These are phyloP conservation scores for Crypturellus tataupa DNA, from an alignment of 2,797 vertebrate genomes.

Conservation along the genomic window DNA sequence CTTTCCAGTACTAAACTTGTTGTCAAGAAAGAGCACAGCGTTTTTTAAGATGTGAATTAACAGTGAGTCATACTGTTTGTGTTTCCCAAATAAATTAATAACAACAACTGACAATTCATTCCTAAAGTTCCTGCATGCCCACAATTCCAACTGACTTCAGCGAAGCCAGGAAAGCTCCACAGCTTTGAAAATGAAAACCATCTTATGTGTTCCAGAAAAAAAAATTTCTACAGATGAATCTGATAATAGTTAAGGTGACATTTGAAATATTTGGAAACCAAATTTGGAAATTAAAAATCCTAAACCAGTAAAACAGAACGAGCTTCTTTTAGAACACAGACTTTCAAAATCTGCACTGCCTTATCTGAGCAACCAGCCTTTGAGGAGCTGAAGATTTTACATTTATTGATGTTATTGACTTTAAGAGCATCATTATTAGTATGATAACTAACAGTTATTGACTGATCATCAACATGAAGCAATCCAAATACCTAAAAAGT, in stretches of 20 bases:
- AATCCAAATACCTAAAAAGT: not conserved
- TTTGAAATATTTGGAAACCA: not conserved
- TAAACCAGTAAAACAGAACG: not conserved
- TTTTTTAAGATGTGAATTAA: conserved; percentile 59
- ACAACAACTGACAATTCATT: conserved; percentile 71
- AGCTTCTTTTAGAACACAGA: not conserved
- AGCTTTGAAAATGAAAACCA: conserved; percentile 19
- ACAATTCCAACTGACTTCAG: conserved; percentile 5
- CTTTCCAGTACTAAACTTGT: conserved; percentile 15
- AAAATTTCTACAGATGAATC: not conserved
- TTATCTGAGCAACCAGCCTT: not conserved
- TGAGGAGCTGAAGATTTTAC: not conserved
- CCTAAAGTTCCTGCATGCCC: conserved; percentile 59
- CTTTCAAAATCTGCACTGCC: not conserved
- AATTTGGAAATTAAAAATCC: not conserved
- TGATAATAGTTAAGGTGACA: not conserved
- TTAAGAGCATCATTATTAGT: not conserved
- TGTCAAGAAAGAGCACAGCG: not conserved
- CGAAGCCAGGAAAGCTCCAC: conserved; percentile 20
- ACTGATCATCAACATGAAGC: not conserved
- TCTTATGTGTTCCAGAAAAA: not conserved
- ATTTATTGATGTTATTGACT: not conserved
- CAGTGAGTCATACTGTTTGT: conserved; percentile 55
- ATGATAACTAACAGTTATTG: not conserved
- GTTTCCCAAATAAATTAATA: conserved; percentile 75